Percentiles rank a stretch among this genome's conserved stretches.
phyloP scores from a whole-genome alignment of 92 coral and sea anemone species.

The Porites cylindrica region DNA sequence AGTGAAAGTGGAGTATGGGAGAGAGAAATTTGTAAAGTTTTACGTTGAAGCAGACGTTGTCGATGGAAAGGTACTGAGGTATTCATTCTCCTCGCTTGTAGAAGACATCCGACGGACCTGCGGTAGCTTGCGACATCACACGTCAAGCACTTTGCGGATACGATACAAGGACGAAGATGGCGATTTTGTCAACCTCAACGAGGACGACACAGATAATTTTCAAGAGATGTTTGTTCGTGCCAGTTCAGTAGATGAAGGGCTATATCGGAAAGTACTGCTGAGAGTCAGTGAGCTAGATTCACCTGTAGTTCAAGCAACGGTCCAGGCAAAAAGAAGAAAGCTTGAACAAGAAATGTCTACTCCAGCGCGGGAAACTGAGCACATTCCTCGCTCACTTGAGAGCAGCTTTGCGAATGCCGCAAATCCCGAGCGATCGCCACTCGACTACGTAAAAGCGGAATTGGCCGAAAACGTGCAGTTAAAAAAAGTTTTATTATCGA shows the following conservation, averaged over 20 bases:
- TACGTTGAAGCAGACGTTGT: constrained; percentile 31
- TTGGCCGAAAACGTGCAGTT: constrained; percentile 45
- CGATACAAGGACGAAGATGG: constrained; percentile 68
- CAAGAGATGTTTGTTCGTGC: constrained; percentile 65
- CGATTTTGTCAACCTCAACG: background rate
- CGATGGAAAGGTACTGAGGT: constrained; percentile 13
- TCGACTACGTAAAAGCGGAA: constrained; percentile 49
- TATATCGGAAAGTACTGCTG: constrained; percentile 47
- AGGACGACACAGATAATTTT: constrained; percentile 23
- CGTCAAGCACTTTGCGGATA: constrained; percentile 58
- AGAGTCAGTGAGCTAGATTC: constrained; percentile 72
- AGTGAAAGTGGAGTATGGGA: constrained; percentile 46
- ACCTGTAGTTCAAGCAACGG: constrained; percentile 52
- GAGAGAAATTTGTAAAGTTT: constrained; percentile 39
- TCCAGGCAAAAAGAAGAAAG: constrained; percentile 32
- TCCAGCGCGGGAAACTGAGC: constrained; percentile 20
- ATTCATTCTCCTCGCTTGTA: constrained; percentile 39
- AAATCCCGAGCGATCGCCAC: constrained; percentile 23
- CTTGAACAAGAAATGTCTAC: constrained; percentile 16
- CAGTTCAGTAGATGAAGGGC: constrained; percentile 44
- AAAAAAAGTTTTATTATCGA: constrained; percentile 41
- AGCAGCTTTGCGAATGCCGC: constrained; percentile 33
- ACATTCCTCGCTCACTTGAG: constrained; percentile 41
- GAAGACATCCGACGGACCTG: constrained; percentile 31
- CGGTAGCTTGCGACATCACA: constrained; percentile 48